Evolutionary conservation across 2,888 invertebrate species (phyloP), one percentile per base, ranked within the genome.

Genomic region (Lordiphosa andalusiaca): DNA sequence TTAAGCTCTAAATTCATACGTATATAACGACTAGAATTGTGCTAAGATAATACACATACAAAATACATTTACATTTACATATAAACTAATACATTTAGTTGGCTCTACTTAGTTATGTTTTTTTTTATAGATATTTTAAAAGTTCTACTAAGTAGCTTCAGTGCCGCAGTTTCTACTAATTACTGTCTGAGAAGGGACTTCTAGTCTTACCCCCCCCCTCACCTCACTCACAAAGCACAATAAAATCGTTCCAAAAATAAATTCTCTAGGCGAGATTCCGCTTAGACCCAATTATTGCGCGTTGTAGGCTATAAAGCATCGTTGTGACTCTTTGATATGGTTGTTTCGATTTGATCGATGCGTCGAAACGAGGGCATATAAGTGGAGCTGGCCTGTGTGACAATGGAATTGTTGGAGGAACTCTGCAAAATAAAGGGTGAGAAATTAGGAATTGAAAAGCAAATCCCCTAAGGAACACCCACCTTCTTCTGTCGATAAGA

Each of bases 401-500:
- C 86, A 58, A 89, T 88, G 25, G 89, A 88, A 56, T 87, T 87
- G 68, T 88, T 89, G n/a, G 89, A 89, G 40, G 87, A 85, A 61
- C 88, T 89, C 89, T 89, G 66, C 23, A 74, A 25, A 74, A n/a
- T n/a, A n/a, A 58, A 3, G 23, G 55, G 12, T 53, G 39, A 39
- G 46, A 57, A n/a, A 51, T 39, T 30, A 46, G 23, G 49, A 39
- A 39, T 25, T 10, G 47, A 6, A 23, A 16, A 16, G 16, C 16
- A 16, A 16, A 16, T 16, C 16, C 16, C 16, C 16, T 10, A 7
- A 2, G 4, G n/a, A n/a, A 19, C 12, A 30, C 3, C 42, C 69
- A 89, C 90, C 85, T 90, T 89, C 66, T 90, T 90, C 58, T 89
- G 89, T 39, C 87, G 86, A 71, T 88, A 90, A 56, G 89, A 89